A percentile compares a stretch with the other conserved stretches of the same genome.
Conservation (phyloP, 2,113 vertebrate species). For the Gymnorhina tibicen region DNA sequence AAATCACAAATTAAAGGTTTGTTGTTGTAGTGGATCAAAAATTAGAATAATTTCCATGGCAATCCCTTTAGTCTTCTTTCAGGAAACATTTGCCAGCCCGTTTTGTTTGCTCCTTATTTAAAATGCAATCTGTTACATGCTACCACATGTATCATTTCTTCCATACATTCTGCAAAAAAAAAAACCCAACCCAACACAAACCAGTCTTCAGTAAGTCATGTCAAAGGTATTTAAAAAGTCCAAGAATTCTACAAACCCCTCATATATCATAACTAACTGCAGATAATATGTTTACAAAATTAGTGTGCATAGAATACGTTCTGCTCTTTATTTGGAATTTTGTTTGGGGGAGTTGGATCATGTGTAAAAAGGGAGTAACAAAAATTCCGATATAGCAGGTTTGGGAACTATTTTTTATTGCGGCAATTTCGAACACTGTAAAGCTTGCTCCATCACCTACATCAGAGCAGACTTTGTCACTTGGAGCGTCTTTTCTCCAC, state of each 20-base stretch:
- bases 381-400: accelerated
- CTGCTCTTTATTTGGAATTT: neutral
- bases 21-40: neutral
- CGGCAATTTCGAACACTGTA: neutral
- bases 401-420: neutral
- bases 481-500: accelerated
- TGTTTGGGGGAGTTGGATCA: neutral
- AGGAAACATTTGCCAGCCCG: neutral
- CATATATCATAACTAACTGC: neutral
- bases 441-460: neutral
- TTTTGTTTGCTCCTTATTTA: neutral
- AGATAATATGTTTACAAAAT: neutral
- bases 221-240: neutral
- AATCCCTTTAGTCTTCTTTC: slow-evolving; percentile 18
- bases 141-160: neutral
- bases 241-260: neutral
- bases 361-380: neutral
- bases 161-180: neutral
- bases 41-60: slow-evolving; percentile 59
- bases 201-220: neutral
- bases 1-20: slow-evolving; percentile 8
- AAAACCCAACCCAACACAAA: neutral
- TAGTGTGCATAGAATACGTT: accelerated
- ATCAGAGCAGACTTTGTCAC: too few relatives aligned
- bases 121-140: slow-evolving; percentile 28